Conservation (phyloP, 2,888 invertebrate genomes). For the Deilephila porcellus region DNA sequence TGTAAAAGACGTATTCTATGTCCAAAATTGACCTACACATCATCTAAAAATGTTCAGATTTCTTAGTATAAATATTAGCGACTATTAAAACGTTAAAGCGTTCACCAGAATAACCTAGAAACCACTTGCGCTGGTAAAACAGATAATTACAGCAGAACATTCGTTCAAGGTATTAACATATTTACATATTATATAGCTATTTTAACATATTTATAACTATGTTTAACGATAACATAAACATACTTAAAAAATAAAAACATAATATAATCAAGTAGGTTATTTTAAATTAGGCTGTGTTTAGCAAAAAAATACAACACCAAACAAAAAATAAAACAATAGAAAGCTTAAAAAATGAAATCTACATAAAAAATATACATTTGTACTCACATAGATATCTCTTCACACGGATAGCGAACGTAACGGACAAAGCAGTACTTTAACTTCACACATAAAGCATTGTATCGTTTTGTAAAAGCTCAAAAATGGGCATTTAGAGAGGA, state of each 20-base stretch:
- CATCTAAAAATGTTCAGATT: no score
- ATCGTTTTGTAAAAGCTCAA: slow-evolving; percentile 66
- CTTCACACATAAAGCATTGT: slow-evolving; percentile 67
- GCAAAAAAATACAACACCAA: background rate
- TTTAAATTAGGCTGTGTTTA: background rate
- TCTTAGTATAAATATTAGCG: no score
- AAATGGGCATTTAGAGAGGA: slow-evolving; percentile 73
- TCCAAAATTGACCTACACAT: no score
- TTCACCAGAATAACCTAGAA: background rate
- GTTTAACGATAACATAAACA: background rate
- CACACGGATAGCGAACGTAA: slow-evolving; percentile 65
- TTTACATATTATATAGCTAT: background rate
- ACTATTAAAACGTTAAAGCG: no score
- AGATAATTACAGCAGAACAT: background rate
- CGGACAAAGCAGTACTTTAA: slow-evolving; percentile 62
- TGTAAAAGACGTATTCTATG: no score
- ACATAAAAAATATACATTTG: slow-evolving; percentile 31
- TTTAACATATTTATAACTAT: background rate
- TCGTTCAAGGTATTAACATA: background rate
- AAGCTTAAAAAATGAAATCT: slow-evolving; percentile 5
- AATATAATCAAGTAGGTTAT: slow-evolving; percentile 17
- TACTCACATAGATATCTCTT: slow-evolving; percentile 63
- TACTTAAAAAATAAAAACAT: slow-evolving; percentile 9
- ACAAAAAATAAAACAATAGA: slow-evolving; percentile 22
- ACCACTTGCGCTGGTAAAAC: background rate